A percentile compares a stretch with the other conserved stretches of the same genome.
phyloP scores from a whole-genome alignment of 2,113 vertebrate genomes.

The Cranoglanis bouderius region DNA sequence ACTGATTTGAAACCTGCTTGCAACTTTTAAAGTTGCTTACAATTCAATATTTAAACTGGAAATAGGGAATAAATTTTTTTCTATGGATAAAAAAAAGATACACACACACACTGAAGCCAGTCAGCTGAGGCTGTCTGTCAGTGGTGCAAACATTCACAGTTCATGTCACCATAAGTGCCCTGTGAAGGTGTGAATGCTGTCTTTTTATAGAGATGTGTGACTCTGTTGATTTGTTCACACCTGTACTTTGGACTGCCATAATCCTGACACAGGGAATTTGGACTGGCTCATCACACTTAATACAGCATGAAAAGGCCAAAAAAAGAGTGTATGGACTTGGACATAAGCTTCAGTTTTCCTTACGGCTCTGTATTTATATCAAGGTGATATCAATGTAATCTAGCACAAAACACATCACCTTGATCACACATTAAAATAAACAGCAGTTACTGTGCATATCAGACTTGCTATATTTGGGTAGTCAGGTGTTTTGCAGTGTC shows the following conservation, averaged over 20 bases:
- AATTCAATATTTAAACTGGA: slow-evolving; percentile 45
- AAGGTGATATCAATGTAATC: not conserved
- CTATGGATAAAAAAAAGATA: no score
- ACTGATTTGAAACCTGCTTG: slow-evolving; percentile 37
- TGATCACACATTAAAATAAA: not conserved
- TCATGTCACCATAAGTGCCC: slow-evolving; percentile 43
- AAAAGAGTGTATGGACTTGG: slow-evolving; percentile 5
- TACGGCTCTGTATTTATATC: not conserved
- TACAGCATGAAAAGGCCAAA: slow-evolving; percentile 32
- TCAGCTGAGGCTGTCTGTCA: slow-evolving; percentile 51
- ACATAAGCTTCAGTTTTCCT: not conserved
- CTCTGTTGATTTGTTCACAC: slow-evolving; percentile 59
- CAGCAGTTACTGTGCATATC: not conserved
- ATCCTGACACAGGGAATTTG: slow-evolving; percentile 14
- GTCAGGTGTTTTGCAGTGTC: not conserved
- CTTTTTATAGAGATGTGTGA: slow-evolving; percentile 60
- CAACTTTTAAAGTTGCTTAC: slow-evolving; percentile 46
- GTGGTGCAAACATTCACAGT: slow-evolving; percentile 47
- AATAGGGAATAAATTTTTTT: no score
- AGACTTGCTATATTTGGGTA: not conserved
- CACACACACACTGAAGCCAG: slow-evolving; percentile 26
- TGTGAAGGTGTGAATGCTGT: slow-evolving; percentile 49
- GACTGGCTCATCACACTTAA: not conserved
- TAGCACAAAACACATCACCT: not conserved
- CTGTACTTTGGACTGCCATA: slow-evolving; percentile 37